Conservation (phyloP, 2,113 vertebrate species). For the Campylorhamphus procurvoides region DNA sequence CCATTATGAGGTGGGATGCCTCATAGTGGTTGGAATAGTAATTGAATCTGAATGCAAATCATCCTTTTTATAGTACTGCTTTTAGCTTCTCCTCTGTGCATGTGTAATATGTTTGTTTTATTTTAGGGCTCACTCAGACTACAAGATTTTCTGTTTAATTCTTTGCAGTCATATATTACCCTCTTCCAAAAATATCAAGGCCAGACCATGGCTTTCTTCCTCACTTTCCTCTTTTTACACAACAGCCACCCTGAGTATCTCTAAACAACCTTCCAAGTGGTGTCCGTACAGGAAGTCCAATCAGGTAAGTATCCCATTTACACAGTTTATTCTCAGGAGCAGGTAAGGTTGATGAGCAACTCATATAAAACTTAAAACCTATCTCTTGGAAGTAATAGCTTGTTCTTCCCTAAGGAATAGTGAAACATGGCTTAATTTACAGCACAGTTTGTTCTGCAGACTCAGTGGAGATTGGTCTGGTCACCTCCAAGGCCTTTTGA, state of each 20-base stretch:
- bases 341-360: not conserved
- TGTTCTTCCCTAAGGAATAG: not conserved
- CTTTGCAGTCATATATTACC: not conserved
- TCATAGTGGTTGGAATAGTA: not conserved
- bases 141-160: not conserved
- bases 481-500: not conserved
- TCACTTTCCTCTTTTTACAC: not conserved
- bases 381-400: not conserved
- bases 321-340: not conserved
- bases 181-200: not conserved
- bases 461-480: not conserved
- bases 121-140: not conserved
- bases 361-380: not conserved
- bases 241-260: not conserved
- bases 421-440: not conserved
- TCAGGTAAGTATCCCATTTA: not conserved
- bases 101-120: not conserved
- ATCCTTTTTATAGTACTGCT: not conserved
- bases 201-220: not conserved
- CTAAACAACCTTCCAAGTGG: not conserved
- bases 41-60: conserved; percentile 31
- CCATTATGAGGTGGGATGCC: conserved; percentile 24
- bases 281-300: not conserved
- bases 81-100: not conserved
- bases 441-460: not conserved